Percentiles rank a stretch among this genome's conserved stretches.
Evolutionary conservation across 92 coral and sea anemone species (phyloP).

Genomic region (Parazoanthus atlanticus): DNA sequence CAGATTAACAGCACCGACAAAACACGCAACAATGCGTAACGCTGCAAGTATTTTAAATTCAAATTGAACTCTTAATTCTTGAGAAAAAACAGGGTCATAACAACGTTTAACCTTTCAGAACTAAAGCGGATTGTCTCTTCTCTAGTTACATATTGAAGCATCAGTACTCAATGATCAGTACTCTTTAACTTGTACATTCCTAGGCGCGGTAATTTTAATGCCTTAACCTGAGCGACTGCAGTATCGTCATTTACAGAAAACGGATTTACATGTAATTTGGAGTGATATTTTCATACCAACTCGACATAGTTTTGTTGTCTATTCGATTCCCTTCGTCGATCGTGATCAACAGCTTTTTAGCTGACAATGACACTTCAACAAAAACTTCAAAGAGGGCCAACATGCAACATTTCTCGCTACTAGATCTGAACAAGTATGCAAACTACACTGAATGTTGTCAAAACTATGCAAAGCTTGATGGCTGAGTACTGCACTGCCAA

Average conservation of each 20-base stretch:
- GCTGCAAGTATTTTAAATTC: neutral
- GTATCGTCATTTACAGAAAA: neutral
- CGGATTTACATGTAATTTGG: neutral
- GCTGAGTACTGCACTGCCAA: neutral
- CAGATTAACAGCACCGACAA: neutral
- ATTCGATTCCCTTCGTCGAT: neutral
- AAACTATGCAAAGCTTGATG: neutral
- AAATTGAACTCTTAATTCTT: too few species aligned
- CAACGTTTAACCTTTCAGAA: too few species aligned
- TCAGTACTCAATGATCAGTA: neutral
- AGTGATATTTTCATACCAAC: neutral
- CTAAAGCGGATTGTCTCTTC: too few species aligned
- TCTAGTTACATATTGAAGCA: too few species aligned
- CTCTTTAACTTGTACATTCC: neutral
- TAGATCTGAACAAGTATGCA: neutral
- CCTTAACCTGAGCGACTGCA: neutral
- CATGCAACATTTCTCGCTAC: neutral
- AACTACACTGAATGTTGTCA: neutral
- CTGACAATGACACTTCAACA: neutral
- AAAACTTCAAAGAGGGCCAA: neutral
- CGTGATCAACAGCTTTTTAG: neutral
- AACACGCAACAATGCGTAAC: neutral
- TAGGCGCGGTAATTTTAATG: neutral
- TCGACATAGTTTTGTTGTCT: neutral
- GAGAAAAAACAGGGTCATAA: too few species aligned